Conservation (phyloP, 2,888 invertebrate species). For the Myopa tessellatipennis region DNA sequence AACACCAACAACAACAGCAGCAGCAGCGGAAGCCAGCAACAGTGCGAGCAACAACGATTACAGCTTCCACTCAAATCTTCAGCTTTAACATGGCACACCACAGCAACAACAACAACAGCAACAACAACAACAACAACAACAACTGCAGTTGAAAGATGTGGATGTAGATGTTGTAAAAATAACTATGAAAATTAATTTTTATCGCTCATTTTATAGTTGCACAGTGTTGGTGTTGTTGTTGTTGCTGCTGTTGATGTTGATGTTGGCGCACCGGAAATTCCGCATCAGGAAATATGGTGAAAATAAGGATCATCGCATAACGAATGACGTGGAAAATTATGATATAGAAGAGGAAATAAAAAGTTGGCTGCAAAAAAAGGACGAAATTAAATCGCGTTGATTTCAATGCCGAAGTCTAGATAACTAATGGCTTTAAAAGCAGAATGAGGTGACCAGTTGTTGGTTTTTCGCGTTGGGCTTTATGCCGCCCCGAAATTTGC, state of each 20-base stretch:
- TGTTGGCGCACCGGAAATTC: background rate
- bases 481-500: no score
- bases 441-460: no score
- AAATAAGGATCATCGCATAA: background rate
- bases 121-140: conserved; percentile 19
- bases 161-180: background rate
- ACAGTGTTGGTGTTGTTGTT: background rate
- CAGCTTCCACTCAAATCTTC: background rate
- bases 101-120: conserved; percentile 15
- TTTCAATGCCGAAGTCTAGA: no score
- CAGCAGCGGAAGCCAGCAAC: background rate
- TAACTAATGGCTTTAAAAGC: no score
- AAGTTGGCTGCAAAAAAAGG: no score
- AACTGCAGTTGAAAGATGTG: background rate
- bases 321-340: no score
- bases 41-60: background rate
- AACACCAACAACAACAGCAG: background rate
- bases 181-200: background rate
- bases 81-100: background rate
- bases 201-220: background rate
- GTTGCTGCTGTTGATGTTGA: no score
- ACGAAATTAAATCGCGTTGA: no score
- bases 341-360: no score
- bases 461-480: no score
- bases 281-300: background rate